These are phyloP conservation scores for Sebastes steindachneri DNA, from an alignment of 2,797 vertebrate species.

Conservation along the genomic window DNA sequence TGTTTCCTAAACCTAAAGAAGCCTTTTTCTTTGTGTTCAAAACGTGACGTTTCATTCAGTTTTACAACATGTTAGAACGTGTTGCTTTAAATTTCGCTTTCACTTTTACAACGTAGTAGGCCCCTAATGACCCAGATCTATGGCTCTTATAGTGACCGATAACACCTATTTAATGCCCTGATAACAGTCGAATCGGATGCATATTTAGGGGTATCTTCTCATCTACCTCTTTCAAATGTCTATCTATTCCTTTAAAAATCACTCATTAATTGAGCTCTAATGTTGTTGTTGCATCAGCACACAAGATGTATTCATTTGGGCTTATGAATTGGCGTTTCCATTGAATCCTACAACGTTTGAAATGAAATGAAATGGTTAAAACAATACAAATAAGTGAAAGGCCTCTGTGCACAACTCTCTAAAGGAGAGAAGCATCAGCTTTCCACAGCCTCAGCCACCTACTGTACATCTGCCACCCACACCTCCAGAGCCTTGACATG, in stretches of 20 bases:
- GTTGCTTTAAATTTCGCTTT: too few relatives aligned
- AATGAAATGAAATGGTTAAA: not conserved
- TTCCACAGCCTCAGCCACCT: slow-evolving; percentile 5
- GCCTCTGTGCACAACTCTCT: not conserved
- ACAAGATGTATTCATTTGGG: not conserved
- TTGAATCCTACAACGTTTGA: not conserved
- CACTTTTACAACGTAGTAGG: too few relatives aligned
- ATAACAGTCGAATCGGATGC: too few relatives aligned
- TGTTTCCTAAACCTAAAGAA: too few relatives aligned
- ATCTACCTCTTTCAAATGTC: not conserved
- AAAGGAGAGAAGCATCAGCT: not conserved
- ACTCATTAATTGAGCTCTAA: not conserved
- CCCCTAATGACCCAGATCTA: too few relatives aligned
- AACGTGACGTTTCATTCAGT: too few relatives aligned
- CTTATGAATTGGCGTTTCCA: not conserved
- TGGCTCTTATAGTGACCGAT: too few relatives aligned
- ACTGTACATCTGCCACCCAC: slow-evolving; percentile 5
- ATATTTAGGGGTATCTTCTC: not conserved
- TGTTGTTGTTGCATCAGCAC: not conserved
- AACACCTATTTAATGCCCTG: too few relatives aligned
- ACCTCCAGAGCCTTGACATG: not conserved
- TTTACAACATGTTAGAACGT: too few relatives aligned
- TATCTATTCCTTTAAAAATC: not conserved
- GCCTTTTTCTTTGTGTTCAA: too few relatives aligned
- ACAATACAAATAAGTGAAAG: not conserved